These are phyloP conservation scores for Dolichopus griseipennis DNA, from an alignment of 2,888 invertebrate species.

Conservation along the genomic window DNA sequence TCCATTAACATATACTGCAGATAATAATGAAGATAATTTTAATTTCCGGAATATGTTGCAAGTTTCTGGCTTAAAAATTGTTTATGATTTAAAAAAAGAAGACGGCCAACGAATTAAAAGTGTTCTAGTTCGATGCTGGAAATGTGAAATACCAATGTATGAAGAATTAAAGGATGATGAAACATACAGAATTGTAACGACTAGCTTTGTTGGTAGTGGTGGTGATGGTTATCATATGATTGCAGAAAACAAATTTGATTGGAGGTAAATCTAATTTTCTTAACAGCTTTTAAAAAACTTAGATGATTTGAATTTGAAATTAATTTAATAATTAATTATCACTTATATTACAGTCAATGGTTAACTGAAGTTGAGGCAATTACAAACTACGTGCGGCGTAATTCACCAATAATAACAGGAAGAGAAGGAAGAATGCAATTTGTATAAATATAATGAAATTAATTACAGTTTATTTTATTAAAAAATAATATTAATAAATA, in stretches of 20 bases:
- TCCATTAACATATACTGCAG: background rate
- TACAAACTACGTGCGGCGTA: slow-evolving; percentile 25
- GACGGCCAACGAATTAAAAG: slow-evolving; percentile 51
- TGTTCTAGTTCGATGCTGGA: slow-evolving; percentile 50
- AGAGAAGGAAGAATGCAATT: slow-evolving; percentile 29
- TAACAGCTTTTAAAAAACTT: too few species aligned
- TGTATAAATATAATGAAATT: slow-evolving; percentile 13
- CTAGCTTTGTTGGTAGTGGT: slow-evolving; percentile 55
- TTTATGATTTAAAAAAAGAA: slow-evolving; percentile 53
- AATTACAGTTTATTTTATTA: too few species aligned
- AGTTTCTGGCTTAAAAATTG: slow-evolving; percentile 47
- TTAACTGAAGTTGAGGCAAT: slow-evolving; percentile 31
- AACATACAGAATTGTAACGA: slow-evolving; percentile 54
- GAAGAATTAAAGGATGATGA: slow-evolving; percentile 48
- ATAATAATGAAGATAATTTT: slow-evolving; percentile 20
- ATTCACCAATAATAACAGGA: slow-evolving; percentile 28
- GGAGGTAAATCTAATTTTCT: slow-evolving; percentile 27
- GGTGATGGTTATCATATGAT: slow-evolving; percentile 59
- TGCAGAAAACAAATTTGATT: slow-evolving; percentile 34
- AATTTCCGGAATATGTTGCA: slow-evolving; percentile 44
- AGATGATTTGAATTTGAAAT: background rate
- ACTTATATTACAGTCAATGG: background rate
- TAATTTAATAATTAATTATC: background rate
- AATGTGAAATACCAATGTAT: slow-evolving; percentile 57
- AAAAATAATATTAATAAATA: too few species aligned